phyloP scores from a whole-genome alignment of 2,797 vertebrate genomes.

The Silurus aristotelis region DNA sequence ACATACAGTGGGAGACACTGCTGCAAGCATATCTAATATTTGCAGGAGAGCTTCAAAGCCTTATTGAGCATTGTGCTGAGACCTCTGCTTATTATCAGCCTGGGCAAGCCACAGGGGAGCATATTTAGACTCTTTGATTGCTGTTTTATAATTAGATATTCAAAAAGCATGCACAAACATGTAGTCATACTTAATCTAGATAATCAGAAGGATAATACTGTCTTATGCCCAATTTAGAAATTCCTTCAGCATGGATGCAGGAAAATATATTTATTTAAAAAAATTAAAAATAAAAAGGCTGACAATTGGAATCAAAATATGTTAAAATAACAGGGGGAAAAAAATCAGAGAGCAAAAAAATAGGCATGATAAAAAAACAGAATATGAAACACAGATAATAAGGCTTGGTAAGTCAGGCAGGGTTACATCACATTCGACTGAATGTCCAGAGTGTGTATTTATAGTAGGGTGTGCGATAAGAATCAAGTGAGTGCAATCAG shows the following conservation, averaged over 20 bases:
- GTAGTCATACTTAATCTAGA: neutral
- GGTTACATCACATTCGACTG: neutral
- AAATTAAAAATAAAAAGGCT: neutral
- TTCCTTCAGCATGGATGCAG: neutral
- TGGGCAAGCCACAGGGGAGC: neutral
- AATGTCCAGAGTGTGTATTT: neutral
- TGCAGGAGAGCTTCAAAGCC: neutral
- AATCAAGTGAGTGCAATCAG: neutral
- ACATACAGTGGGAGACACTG: neutral
- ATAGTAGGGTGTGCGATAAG: neutral
- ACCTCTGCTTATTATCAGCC: neutral
- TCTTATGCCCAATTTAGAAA: neutral
- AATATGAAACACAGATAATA: neutral
- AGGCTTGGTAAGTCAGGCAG: neutral
- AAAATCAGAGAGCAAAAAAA: neutral
- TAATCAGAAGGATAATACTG: neutral
- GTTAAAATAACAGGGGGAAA: neutral
- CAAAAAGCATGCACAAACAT: neutral
- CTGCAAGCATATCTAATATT: neutral
- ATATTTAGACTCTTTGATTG: neutral
- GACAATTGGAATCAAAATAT: neutral
- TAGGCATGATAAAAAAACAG: neutral
- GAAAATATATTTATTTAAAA: neutral
- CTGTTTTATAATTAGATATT: constrained; percentile 2
- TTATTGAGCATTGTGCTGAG: neutral